phyloP scores from a whole-genome alignment of 2,888 invertebrate species.

The Pseudoips prasinana region DNA sequence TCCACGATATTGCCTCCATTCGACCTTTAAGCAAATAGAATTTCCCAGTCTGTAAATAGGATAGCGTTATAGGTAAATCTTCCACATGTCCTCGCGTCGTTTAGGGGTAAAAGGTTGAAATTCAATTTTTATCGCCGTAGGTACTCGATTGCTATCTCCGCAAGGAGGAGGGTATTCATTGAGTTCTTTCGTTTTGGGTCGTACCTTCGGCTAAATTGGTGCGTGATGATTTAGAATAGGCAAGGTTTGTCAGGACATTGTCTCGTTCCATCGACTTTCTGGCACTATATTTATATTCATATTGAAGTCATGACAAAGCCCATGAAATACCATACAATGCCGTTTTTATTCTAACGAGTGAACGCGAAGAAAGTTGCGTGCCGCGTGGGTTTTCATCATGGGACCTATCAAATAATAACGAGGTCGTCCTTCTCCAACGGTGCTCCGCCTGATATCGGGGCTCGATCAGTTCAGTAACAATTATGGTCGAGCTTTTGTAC shows the following conservation, averaged over 20 bases:
- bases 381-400: constrained; percentile 72
- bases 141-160: constrained; percentile 51
- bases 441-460: constrained; percentile 60
- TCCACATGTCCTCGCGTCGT: constrained; percentile 53
- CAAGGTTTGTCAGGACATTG: constrained; percentile 65
- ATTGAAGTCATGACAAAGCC: constrained; percentile 49
- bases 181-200: not conserved
- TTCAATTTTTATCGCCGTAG: constrained; percentile 61
- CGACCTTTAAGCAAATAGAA: constrained; percentile 80
- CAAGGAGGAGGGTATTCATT: constrained; percentile 25
- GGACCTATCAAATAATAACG: constrained; percentile 77
- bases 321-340: constrained; percentile 66
- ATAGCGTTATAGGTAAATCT: constrained; percentile 73
- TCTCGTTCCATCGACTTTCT: constrained; percentile 54
- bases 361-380: constrained; percentile 76
- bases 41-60: constrained; percentile 75
- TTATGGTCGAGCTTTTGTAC: constrained; percentile 64
- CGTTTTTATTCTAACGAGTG: constrained; percentile 74
- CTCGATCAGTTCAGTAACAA: constrained; percentile 62
- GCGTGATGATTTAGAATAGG: constrained; percentile 73
- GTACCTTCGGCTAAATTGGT: constrained; percentile 54
- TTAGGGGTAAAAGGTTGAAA: constrained; percentile 60
- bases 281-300: constrained; percentile 69
- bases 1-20: constrained; percentile 79
- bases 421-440: constrained; percentile 63